Base-by-base conservation (phyloP, 2,888 invertebrate species). In the Melanophora roralis region DNA sequence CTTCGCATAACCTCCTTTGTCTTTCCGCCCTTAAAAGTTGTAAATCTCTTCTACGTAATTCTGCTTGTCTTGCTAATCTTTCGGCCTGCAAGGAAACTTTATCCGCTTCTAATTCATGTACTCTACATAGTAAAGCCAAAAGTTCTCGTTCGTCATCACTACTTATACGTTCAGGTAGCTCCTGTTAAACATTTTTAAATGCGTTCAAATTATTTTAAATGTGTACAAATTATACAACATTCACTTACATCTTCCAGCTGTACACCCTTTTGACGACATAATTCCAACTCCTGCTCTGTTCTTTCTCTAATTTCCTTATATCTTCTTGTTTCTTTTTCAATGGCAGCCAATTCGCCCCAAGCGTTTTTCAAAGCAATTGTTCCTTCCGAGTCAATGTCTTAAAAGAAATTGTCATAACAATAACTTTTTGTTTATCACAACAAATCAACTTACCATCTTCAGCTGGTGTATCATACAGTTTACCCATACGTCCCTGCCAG, bases 21-120 rank as follows among this genome's bases (percentile, higher is more conserved):
- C 97, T 92, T 87, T 96, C 95, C 72, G 95, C 94, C 21, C 96
- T 92, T 82, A 97, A 91, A 81, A 97, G 92, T 84, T 97, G 93
- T 79, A 97, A 92, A 87, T 97, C 97, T 55, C 97, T 92, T 75
- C 97, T 92, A 47, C 96, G 92, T 73, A 98, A 92, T 86, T 97
- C 97, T 85, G 97, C 96, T 84, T 96, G 95, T 23, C 96, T 92
- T 55, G 96, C 94, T 72, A 97, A 91, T 38, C 96, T 91, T 86
- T 96, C 95, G 2, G 97, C 96, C 90, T 97, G 97, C 85, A 97
- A 91, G 84, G 97, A 97, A 0, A 84, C 51, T 91, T 97, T 98
- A 89, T 97, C 97, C 0, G 98, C 97, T 90, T 98, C 98, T 71
- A 98, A 91, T 90, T 97, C 96, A 88, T 98, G 98, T 43, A 98